A percentile compares a stretch with the other conserved stretches of the same genome.
These are phyloP conservation scores for Rhorus exstirpatorius DNA, from an alignment of 2,888 invertebrate species.

Conservation along the genomic window DNA sequence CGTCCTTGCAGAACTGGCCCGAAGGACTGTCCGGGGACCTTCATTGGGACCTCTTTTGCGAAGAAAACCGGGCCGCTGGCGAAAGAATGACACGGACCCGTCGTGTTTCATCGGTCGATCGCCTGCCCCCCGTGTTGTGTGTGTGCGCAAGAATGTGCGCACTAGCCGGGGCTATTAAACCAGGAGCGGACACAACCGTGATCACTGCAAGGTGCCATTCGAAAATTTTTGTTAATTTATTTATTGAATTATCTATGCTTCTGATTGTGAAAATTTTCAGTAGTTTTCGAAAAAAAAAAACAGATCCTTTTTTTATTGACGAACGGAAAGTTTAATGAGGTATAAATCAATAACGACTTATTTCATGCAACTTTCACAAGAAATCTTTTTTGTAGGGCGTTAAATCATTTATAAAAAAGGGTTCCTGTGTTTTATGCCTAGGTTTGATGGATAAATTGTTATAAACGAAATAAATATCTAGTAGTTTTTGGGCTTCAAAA, in stretches of 20 bases:
- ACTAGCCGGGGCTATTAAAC: slow-evolving; percentile 40
- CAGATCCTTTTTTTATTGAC: too few relatives aligned
- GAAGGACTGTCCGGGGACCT: slow-evolving; percentile 56
- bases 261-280: too few relatives aligned
- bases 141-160: slow-evolving; percentile 74
- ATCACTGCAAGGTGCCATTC: too few relatives aligned
- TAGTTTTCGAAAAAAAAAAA: too few relatives aligned
- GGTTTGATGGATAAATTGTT: too few relatives aligned
- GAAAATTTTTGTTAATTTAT: too few relatives aligned
- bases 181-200: slow-evolving; percentile 42
- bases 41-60: slow-evolving; percentile 38
- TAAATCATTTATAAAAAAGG: slow-evolving; percentile 39
- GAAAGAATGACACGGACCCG: slow-evolving; percentile 65
- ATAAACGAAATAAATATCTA: too few relatives aligned
- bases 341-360: too few relatives aligned
- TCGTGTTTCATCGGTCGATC: slow-evolving; percentile 67
- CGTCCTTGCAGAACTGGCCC: slow-evolving; percentile 51
- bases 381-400: neutral
- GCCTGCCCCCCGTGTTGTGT: slow-evolving; percentile 31
- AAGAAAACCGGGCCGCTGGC: slow-evolving; percentile 49
- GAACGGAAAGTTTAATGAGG: too few relatives aligned
- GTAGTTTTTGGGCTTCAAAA: too few relatives aligned
- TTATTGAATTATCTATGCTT: too few relatives aligned
- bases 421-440: neutral
- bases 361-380: neutral